These are phyloP conservation scores for Andrena trimmerana DNA, from an alignment of 2,888 invertebrate species.

Conservation along the genomic window DNA sequence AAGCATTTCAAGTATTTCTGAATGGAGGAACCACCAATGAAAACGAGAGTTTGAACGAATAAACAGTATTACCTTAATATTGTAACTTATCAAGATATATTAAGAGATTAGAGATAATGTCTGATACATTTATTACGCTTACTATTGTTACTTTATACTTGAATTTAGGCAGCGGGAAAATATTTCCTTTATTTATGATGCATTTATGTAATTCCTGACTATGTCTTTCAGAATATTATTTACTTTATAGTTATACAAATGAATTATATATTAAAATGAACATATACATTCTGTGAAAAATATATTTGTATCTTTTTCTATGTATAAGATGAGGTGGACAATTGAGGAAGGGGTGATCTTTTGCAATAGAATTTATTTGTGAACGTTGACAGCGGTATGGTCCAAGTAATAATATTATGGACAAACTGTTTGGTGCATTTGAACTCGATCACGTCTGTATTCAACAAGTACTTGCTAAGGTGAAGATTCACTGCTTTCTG, in stretches of 20 bases:
- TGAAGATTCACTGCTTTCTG: too few relatives aligned
- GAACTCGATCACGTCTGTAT: too few relatives aligned
- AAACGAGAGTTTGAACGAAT: neutral
- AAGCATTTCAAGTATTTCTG: conserved; percentile 57
- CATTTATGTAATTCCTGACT: neutral
- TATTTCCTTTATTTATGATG: neutral
- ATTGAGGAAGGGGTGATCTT: too few relatives aligned
- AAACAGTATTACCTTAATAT: neutral
- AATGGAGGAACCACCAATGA: neutral
- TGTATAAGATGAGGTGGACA: neutral
- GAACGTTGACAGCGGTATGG: too few relatives aligned
- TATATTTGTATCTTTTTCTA: conserved; percentile 2
- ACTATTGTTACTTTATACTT: neutral
- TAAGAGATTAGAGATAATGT: neutral
- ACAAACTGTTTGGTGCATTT: too few relatives aligned
- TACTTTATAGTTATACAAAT: neutral
- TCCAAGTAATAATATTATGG: too few relatives aligned
- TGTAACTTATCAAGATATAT: neutral
- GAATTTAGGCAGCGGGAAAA: neutral
- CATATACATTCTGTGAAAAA: neutral
- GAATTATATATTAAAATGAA: neutral
- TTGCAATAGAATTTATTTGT: too few relatives aligned
- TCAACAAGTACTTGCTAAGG: too few relatives aligned
- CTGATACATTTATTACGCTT: neutral
- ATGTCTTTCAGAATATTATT: neutral